phyloP scores from a whole-genome alignment of 1,140 invertebrate species.

The Lasaia peninsularis region DNA sequence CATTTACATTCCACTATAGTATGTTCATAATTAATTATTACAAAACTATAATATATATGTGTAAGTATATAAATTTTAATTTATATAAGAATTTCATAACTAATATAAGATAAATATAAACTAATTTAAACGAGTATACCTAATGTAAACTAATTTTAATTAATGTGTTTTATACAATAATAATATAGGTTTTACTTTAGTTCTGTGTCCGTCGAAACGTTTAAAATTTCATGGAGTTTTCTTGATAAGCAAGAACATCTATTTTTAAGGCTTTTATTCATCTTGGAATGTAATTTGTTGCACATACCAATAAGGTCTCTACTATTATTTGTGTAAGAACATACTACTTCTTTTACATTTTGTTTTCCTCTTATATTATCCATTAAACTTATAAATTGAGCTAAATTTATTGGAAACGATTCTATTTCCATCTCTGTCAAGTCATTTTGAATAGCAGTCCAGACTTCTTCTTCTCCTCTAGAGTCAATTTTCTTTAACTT shows the following conservation, averaged over 20 bases:
- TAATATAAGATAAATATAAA: too few relatives aligned
- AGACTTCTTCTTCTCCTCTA: constrained; percentile 23
- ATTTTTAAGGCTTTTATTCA: constrained; percentile 30
- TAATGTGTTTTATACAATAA: too few relatives aligned
- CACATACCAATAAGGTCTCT: constrained; percentile 26
- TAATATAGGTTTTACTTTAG: too few relatives aligned
- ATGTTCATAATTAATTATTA: constrained; percentile 32
- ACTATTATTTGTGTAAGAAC: constrained; percentile 25
- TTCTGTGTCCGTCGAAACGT: too few relatives aligned
- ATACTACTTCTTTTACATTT: constrained; percentile 29
- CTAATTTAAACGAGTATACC: too few relatives aligned
- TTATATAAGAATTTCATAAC: too few relatives aligned
- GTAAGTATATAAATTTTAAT: too few relatives aligned
- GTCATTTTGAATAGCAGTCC: constrained; percentile 22
- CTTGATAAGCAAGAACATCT: constrained; percentile 27
- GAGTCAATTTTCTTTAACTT: constrained; percentile 24
- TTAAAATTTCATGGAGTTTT: constrained; percentile 29
- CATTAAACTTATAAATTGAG: constrained; percentile 30
- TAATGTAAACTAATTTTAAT: too few relatives aligned
- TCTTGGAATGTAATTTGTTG: constrained; percentile 23
- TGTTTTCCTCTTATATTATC: constrained; percentile 25
- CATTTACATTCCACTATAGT: constrained; percentile 32
- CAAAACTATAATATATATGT: too few relatives aligned
- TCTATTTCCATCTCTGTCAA: constrained; percentile 21
- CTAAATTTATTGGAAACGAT: constrained; percentile 25